Conservation (phyloP, 1,140 invertebrate species). For the Danaus plexippus region DNA sequence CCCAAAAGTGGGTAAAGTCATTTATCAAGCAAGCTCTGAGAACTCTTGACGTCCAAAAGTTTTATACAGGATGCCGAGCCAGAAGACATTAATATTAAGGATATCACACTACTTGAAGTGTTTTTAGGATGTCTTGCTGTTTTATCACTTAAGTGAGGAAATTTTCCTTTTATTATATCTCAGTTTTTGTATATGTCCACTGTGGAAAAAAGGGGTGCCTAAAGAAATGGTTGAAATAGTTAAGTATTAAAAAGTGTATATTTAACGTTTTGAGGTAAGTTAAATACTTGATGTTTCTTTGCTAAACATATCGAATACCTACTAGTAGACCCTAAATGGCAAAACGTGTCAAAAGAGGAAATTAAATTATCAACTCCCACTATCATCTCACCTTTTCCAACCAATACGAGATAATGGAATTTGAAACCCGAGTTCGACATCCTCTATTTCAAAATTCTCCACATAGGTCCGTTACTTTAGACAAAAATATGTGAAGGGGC, state of each 20-base stretch:
- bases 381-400: constrained; percentile 50
- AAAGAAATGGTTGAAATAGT: too few relatives aligned
- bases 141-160: constrained; percentile 56
- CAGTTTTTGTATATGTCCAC: constrained; percentile 13
- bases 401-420: constrained; percentile 43
- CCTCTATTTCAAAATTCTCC: constrained; percentile 58
- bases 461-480: constrained; percentile 33
- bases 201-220: too few relatives aligned
- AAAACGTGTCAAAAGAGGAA: constrained; percentile 64
- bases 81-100: constrained; percentile 69
- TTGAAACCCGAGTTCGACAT: constrained; percentile 39
- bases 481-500: constrained; percentile 54
- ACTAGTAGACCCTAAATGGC: constrained; percentile 61
- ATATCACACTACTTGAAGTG: constrained; percentile 59
- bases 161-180: constrained; percentile 18
- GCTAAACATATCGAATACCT: constrained; percentile 29
- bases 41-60: constrained; percentile 65
- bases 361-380: constrained; percentile 66
- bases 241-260: too few relatives aligned
- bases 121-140: constrained; percentile 61
- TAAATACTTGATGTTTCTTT: too few relatives aligned
- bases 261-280: too few relatives aligned
- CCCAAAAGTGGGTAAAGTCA: constrained; percentile 61
- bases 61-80: constrained; percentile 66
- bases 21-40: constrained; percentile 67